A percentile compares a stretch with the other conserved stretches of the same genome.
These are phyloP conservation scores for Bedellia somnulentella DNA, from an alignment of 2,888 invertebrate genomes.

Conservation along the genomic window DNA sequence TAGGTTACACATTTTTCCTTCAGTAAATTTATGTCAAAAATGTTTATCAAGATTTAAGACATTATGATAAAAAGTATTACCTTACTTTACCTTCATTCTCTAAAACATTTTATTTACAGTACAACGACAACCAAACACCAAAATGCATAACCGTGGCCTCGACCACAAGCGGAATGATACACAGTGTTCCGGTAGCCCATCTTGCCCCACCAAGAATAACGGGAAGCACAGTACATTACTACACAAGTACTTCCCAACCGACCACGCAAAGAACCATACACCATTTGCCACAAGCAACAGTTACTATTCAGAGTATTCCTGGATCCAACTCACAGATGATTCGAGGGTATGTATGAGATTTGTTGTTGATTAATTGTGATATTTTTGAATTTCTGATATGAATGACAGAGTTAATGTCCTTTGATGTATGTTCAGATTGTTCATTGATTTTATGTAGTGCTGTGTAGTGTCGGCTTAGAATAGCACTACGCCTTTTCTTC, in stretches of 20 bases:
- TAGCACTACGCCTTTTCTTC: no score
- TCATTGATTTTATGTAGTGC: no score
- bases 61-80: no score
- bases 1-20: no score
- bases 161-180: conserved; percentile 46
- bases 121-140: conserved; percentile 30
- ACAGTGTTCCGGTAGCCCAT: conserved; percentile 47
- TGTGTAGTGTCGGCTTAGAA: no score
- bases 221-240: conserved; percentile 38
- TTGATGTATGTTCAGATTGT: no score
- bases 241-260: conserved; percentile 20
- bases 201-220: conserved; percentile 34
- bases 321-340: conserved; percentile 40
- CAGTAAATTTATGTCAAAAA: no score
- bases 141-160: conserved; percentile 52
- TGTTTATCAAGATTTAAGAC: no score
- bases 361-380: background rate
- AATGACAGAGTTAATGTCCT: no score
- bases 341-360: conserved; percentile 39
- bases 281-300: conserved; percentile 37
- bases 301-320: conserved; percentile 45
- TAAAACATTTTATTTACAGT: conserved; percentile 22
- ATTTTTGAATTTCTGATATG: no score
- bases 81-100: no score
- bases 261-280: conserved; percentile 25